Conservation (phyloP, 2,113 vertebrate species). For the Menura novaehollandiae region DNA sequence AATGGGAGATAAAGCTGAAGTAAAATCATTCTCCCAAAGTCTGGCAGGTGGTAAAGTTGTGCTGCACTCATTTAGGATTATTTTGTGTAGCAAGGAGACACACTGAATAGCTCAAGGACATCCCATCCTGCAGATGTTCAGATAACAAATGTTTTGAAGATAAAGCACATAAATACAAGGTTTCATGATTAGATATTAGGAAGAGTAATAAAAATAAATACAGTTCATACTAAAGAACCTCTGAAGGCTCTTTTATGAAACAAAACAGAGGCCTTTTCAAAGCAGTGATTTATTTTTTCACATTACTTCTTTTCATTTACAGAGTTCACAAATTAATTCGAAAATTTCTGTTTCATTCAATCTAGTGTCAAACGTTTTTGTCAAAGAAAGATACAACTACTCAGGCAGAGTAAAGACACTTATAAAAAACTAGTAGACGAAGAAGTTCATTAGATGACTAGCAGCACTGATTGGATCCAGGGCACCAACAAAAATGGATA, state of each 20-base stretch:
- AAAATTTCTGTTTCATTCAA: background rate
- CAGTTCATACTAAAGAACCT: background rate
- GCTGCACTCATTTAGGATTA: background rate
- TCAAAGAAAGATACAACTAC: background rate
- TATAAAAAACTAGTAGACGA: constrained; percentile 4
- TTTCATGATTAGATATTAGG: constrained; percentile 40
- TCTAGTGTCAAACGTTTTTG: background rate
- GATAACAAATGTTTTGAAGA: constrained; percentile 33
- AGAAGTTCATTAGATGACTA: background rate
- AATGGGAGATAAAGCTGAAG: background rate
- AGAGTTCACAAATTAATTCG: background rate
- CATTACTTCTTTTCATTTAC: constrained; percentile 5
- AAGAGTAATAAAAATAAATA: constrained; percentile 23
- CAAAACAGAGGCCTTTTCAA: background rate
- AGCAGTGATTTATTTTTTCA: background rate
- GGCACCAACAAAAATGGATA: constrained; percentile 9
- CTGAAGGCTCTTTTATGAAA: constrained; percentile 8
- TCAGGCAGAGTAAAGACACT: background rate
- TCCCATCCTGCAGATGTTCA: background rate
- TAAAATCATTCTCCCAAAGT: background rate
- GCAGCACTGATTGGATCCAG: constrained; percentile 39
- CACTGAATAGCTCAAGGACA: background rate
- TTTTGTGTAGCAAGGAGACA: background rate
- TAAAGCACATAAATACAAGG: constrained; percentile 1
- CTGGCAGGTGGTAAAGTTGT: background rate